Base-by-base conservation (phyloP, 2,113 vertebrate species). In the Oenanthe oenanthe region DNA sequence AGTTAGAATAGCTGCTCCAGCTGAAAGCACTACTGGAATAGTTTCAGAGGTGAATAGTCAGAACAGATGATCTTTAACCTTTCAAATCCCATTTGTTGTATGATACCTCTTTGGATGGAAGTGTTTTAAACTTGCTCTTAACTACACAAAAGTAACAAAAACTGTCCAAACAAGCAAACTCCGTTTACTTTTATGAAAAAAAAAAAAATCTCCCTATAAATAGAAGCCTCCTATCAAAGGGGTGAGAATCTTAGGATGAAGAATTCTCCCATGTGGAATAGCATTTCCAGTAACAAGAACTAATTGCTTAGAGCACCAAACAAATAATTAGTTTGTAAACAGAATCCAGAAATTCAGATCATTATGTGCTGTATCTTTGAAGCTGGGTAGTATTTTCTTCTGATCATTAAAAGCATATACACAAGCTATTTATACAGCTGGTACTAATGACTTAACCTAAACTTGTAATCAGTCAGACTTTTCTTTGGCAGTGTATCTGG, bases 291-390 rank as follows among this genome's bases (percentile, higher is more conserved):
- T n/a, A 88, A 93, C 38, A 50, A 85, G 89, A 93, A 25, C 53
- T 91, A 96, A 95, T 96, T 97, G 80, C 67, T 88, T 56, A 53
- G 67, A 88, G 65, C 65, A 94, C 65, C 13, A 94, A 95, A 95
- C 79, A 85, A 95, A 86, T 91, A 96, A 96, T 79, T 95, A 95
- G 65, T 86, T 95, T 67, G 62, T 93, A 94, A 79, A 71, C 47
- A 86, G 71, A 85, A 81, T 88, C 31, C 36, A 90, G 87, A 89
- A 94, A 79, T 92, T 40, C 29, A 79, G 74, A 54, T 94, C 85
- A 95, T 94, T 93, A 80, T 62, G 88, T 67, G 48, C 63, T 89
- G 6, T 40, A 38, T 57, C 74, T 96, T 95, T 96, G 95, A 97
- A 96, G 91, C 65, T 47, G 32, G 93, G 50, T 8, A 20, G 5